Conservation (phyloP, 2,888 invertebrate genomes). For the Fragum fragum region DNA sequence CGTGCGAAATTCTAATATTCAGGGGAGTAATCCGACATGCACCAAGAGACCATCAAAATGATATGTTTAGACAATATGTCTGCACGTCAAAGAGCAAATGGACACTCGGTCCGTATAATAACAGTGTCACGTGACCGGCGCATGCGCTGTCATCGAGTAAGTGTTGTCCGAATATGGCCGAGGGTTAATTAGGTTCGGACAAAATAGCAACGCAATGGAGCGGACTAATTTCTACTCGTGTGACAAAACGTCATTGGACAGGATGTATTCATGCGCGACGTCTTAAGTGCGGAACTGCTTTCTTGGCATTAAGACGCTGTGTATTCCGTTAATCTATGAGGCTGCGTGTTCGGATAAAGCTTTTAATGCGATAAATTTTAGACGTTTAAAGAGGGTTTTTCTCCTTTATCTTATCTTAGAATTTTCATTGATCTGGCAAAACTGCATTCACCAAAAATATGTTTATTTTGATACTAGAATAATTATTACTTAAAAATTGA, state of each 20-base stretch:
- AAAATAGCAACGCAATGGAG: constrained; percentile 35
- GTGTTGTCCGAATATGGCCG: constrained; percentile 42
- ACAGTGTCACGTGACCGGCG: constrained; percentile 39
- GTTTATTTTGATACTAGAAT: too few relatives aligned
- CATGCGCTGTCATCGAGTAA: constrained; percentile 30
- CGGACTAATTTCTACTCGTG: constrained; percentile 38
- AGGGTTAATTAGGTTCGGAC: constrained; percentile 39
- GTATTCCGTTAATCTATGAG: constrained; percentile 10
- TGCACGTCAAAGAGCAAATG: constrained; percentile 38
- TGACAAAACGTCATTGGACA: constrained; percentile 38
- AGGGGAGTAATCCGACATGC: constrained; percentile 1
- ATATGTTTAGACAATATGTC: constrained; percentile 40
- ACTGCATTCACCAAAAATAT: too few relatives aligned
- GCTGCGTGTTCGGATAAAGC: not conserved
- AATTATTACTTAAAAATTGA: too few relatives aligned
- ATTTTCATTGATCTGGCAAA: too few relatives aligned
- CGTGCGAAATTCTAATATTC: too few relatives aligned
- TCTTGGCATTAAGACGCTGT: constrained; percentile 19
- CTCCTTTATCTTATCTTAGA: too few relatives aligned
- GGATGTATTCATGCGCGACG: constrained; percentile 25
- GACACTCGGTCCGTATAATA: constrained; percentile 33
- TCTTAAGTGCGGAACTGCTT: constrained; percentile 23
- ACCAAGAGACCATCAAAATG: not conserved
- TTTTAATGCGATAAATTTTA: not conserved
- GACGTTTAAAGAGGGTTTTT: not conserved